These are phyloP conservation scores for Perizoma affinitatum DNA, from an alignment of 2,888 invertebrate genomes.

Conservation along the genomic window DNA sequence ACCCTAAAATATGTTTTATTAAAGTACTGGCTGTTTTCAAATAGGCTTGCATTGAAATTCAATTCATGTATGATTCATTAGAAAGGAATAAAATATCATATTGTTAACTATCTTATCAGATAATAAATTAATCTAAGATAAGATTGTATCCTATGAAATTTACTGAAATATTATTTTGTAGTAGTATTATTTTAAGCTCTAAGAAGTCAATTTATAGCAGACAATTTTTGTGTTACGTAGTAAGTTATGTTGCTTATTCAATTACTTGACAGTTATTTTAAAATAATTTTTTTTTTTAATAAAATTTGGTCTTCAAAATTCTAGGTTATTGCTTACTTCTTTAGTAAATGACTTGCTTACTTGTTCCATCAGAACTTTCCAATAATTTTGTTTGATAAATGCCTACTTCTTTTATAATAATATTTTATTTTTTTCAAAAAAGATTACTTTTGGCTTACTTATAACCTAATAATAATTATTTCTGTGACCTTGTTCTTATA, in stretches of 20 bases:
- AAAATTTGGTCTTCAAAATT: too few species aligned
- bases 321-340: too few species aligned
- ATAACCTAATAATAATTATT: too few species aligned
- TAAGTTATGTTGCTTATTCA: background rate
- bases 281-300: too few species aligned
- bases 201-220: too few species aligned
- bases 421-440: too few species aligned
- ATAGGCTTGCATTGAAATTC: constrained; percentile 8
- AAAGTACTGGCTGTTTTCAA: constrained; percentile 5
- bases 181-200: background rate
- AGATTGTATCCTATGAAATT: background rate
- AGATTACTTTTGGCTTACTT: too few species aligned
- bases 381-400: too few species aligned
- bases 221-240: background rate
- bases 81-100: background rate
- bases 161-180: background rate
- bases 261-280: too few species aligned
- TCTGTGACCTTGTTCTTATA: too few species aligned
- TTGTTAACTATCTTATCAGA: constrained; percentile 7
- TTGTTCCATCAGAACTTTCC: too few species aligned
- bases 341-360: background rate
- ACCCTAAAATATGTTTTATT: background rate
- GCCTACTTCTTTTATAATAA: too few species aligned
- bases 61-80: constrained; percentile 11
- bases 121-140: background rate